These are phyloP conservation scores for Dolichotis patagonum DNA, from an alignment of 2,113 vertebrate genomes.

Conservation along the genomic window DNA sequence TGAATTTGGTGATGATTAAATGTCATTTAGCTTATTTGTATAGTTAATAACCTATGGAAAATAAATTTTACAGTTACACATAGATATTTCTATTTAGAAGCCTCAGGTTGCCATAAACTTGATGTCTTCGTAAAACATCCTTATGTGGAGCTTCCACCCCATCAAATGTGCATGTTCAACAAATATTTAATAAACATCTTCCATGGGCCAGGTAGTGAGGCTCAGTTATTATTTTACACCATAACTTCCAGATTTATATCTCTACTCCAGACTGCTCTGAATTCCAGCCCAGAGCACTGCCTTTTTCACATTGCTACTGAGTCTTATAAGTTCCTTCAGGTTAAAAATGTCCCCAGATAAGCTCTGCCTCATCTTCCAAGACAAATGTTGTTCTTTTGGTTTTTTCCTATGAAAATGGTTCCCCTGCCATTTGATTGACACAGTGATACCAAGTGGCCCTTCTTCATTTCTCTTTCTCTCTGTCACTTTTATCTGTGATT, in stretches of 20 bases:
- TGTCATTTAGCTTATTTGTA: constrained; percentile 48
- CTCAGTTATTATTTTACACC: background rate
- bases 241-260: background rate
- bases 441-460: background rate
- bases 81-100: constrained; percentile 20
- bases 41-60: constrained; percentile 46
- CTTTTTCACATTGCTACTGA: background rate
- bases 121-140: background rate
- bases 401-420: background rate
- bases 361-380: background rate
- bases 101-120: background rate
- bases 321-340: background rate
- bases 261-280: background rate
- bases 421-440: background rate
- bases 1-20: constrained; percentile 5
- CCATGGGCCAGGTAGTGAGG: background rate
- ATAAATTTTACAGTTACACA: background rate
- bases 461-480: background rate
- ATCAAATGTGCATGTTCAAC: background rate
- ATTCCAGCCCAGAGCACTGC: background rate
- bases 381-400: background rate
- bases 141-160: background rate
- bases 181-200: background rate
- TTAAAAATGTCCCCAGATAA: background rate
- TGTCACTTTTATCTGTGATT: background rate